Conservation (phyloP, 2,797 vertebrate species). For the Nasua narica region DNA sequence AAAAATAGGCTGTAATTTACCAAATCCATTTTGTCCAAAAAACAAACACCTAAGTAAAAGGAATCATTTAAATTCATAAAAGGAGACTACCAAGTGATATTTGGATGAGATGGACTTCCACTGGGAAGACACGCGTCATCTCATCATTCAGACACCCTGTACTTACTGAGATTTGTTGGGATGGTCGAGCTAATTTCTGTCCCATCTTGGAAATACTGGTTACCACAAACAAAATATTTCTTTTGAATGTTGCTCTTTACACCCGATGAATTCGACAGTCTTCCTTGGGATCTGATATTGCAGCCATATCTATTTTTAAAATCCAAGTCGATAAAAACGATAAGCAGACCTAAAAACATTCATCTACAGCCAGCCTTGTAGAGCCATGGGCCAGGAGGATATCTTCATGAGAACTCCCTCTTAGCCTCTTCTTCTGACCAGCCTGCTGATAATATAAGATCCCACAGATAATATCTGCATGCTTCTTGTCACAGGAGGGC, state of each 20-base stretch:
- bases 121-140: not conserved
- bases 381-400: not conserved
- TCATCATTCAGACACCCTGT: not conserved
- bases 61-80: not conserved
- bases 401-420: not conserved
- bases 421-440: slow-evolving; percentile 6
- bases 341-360: not conserved
- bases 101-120: not conserved
- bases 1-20: slow-evolving; percentile 56
- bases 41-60: not conserved
- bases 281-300: slow-evolving; percentile 13
- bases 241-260: slow-evolving; percentile 7
- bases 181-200: slow-evolving; percentile 61
- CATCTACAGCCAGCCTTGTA: not conserved
- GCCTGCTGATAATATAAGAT: not conserved
- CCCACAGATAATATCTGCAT: not conserved
- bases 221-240: slow-evolving; percentile 17
- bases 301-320: not conserved
- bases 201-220: slow-evolving; percentile 61
- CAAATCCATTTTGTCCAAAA: not conserved
- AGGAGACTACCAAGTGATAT: not conserved
- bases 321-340: slow-evolving; percentile 14
- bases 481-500: not conserved
- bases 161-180: slow-evolving; percentile 73
- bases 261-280: slow-evolving; percentile 32